Base-by-base conservation (phyloP, 2,797 vertebrate genomes). In the Anolis apletophallus region DNA sequence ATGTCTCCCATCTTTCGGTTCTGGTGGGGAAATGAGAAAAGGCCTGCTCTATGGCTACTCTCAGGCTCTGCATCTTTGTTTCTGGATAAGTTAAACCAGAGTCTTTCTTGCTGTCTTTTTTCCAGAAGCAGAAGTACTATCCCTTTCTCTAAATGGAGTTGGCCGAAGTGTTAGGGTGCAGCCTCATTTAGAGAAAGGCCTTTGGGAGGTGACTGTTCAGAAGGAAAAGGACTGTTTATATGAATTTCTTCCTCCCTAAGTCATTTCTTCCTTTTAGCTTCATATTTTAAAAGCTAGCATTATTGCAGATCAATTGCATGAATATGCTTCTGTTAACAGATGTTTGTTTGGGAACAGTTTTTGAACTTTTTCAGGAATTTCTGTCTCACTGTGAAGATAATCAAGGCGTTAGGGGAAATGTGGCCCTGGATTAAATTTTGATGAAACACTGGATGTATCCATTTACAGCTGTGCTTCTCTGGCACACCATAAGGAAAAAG, bases 391-490 rank as follows among this genome's bases (percentile, higher is more conserved):
- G 40, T 72, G 54, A 59, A 83, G 75, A n/a, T 83, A 83, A 87
- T 87, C 81, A 72, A 79, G 68, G n/a, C 68, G 79, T 54, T 59
- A 61, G 34, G 54, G 83, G 52, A 72, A 68, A 40, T 77, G 82
- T 87, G 68, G n/a, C 59, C 68, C 32, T 54, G 32, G 68, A 40
- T 79, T 83, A 72, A 72, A 79, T 78, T 83, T 83, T 83, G 40
- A 87, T 83, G 74, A 79, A 83, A 10, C 6, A 83, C 52, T 83
- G 86, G 71, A 83, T 64, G 34, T 54, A 78, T 87, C 57, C 26
- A 83, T 40, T 87, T 87, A 79, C 40, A 83, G 81, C 74, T 79
- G 55, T 71, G 75, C 11, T 78, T 73, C 40, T 72, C 32, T 83
- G 67, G 68, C 75, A 83, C 29, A 34, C 68, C 26, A 79, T 64